Evolutionary conservation across 2,888 invertebrate genomes (phyloP).

Genomic region (Drosophila atroscutellata): DNA sequence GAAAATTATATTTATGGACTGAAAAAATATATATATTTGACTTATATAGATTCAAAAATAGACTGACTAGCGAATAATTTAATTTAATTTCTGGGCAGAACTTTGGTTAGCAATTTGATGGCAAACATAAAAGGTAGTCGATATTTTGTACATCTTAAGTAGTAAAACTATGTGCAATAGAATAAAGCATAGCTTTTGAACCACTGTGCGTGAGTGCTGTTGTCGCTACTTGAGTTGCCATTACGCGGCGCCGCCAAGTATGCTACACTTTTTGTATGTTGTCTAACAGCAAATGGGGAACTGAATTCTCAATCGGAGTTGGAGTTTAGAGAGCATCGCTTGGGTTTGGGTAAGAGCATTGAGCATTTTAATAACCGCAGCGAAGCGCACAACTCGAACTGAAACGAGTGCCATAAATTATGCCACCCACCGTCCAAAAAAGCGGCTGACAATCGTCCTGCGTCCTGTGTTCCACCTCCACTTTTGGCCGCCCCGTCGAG

Average conservation of each 20-base stretch:
- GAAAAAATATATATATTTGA: neutral
- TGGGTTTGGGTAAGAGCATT: constrained; percentile 74
- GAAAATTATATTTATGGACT: neutral
- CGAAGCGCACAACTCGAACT: constrained; percentile 44
- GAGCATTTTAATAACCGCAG: constrained; percentile 79
- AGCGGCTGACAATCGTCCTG: constrained; percentile 57
- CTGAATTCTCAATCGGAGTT: constrained; percentile 29
- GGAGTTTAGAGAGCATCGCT: constrained; percentile 19
- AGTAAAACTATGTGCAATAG: neutral
- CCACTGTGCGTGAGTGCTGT: constrained; percentile 48
- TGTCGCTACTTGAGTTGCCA: constrained; percentile 72
- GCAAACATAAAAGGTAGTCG: neutral
- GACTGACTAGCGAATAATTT: fast-evolving
- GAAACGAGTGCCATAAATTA: constrained; percentile 74
- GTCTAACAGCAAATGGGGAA: constrained; percentile 53
- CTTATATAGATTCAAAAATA: neutral
- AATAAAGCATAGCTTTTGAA: neutral
- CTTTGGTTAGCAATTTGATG: neutral
- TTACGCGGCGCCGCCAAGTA: constrained; percentile 72
- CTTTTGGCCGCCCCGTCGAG: constrained; percentile 75
- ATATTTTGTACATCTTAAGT: too few relatives aligned
- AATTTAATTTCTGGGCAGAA: neutral
- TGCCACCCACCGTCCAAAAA: constrained; percentile 72
- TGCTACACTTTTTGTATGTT: constrained; percentile 70
- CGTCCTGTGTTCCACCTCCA: constrained; percentile 3